Evolutionary conservation across 2,113 vertebrate species (phyloP), one percentile per base, ranked within the genome.

Genomic region (Tursiops truncatus): DNA sequence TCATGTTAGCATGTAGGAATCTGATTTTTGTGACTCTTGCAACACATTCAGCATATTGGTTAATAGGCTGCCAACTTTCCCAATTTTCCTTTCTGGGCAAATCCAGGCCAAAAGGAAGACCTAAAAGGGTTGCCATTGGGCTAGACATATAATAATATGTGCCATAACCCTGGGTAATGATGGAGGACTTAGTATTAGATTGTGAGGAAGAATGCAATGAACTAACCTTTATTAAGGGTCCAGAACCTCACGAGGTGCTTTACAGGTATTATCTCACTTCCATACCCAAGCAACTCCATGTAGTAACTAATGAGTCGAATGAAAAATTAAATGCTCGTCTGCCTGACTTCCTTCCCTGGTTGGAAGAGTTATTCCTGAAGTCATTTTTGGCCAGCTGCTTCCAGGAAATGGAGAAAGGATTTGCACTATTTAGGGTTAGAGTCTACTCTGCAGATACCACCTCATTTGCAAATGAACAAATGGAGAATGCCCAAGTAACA

Each of bases 1-100:
- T 65, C 79, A 67, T 58, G 41, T 86, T 89, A 95, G 50, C 12
- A 93, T 83, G 71, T 90, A 38, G 84, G 10, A 80, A 89, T 96
- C 20, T 36, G 63, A 63, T 63, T 97, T 47, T 87, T 68, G 23
- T 79, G 10, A 36, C 26, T 74, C 74, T 92, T 68, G 31, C 8
- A 60, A 83, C 20, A 92, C 56, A 89, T 83, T 82, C 14, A 73
- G 44, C 80, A 33, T 67, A 60, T 94, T 67, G 47, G 53, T 41
- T 80, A 92, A 44, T 50, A 47, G 79, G 20, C n/a, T 86, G 36
- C 56, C 56, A 79, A 71, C 44, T 67, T 79, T 95, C n/a, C 89
- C 71, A 80, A 31, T 95, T 83, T 93, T 81, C 68, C 6, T 82
- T 85, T 87, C 68, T 65, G 60, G 56, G 53, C 8, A 79, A 89